Conservation (phyloP, 2,113 vertebrate genomes). For the Ceyx melanurus region DNA sequence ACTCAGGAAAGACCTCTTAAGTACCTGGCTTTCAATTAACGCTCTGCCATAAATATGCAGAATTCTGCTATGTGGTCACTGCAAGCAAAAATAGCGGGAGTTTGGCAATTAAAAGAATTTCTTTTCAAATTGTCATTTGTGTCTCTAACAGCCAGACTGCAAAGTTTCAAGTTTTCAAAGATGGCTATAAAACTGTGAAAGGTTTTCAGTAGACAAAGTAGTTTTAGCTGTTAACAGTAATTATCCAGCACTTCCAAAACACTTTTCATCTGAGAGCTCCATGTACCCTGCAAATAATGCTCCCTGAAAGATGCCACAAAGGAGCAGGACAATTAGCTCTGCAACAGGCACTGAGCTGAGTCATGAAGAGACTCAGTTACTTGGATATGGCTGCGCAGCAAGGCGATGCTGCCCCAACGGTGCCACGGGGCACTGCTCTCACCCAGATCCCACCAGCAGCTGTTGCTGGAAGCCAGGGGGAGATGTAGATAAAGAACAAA, state of each 20-base stretch:
- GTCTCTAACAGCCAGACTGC: not conserved
- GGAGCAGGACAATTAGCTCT: slow-evolving; percentile 11
- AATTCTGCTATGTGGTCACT: not conserved
- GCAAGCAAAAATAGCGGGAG: not conserved
- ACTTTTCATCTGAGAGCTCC: not conserved
- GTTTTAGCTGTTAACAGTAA: slow-evolving; percentile 42
- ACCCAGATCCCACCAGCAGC: not conserved
- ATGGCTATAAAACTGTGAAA: slow-evolving; percentile 15
- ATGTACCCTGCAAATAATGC: not conserved
- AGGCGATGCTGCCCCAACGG: not conserved
- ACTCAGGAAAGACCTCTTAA: slow-evolving; percentile 29
- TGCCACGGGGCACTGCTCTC: not conserved
- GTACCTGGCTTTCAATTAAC: slow-evolving; percentile 5
- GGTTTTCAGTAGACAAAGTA: slow-evolving; percentile 21
- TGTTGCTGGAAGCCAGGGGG: not conserved
- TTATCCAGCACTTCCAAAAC: not conserved
- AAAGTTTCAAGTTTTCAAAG: not conserved
- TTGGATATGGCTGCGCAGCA: not conserved
- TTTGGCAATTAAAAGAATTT: not conserved
- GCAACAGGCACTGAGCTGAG: slow-evolving; percentile 6
- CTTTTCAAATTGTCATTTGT: not conserved
- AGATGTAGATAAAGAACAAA: not conserved
- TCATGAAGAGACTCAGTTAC: not conserved
- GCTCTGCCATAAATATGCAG: not conserved
- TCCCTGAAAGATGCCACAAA: not conserved